Base-by-base conservation (phyloP, 1,140 invertebrate species). In the Onthophagus taurus region DNA sequence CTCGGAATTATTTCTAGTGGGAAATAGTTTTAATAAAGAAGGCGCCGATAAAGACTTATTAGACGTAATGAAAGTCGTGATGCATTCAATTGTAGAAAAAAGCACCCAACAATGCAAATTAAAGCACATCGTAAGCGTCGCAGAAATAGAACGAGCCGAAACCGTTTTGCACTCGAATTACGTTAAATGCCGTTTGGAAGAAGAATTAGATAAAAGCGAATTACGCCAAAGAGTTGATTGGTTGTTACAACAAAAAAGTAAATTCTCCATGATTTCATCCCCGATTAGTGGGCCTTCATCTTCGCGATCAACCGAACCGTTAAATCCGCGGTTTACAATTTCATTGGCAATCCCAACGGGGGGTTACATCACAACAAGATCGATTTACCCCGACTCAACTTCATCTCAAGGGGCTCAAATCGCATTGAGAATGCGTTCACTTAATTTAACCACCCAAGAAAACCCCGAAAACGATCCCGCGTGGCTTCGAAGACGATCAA, bases 1-100 rank as follows among this genome's bases (percentile, higher is more conserved):
- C 61, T 65, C 64, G 2, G 77, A 80, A 53, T 58, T 77, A 50
- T 58, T 79, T 30, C 55, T 79, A 4, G 66, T 77, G 11, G 71
- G 70, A n/a, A 39, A 42, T 42, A 37, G 23, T 39, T 41, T 23
- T 26, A 5, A 31, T 23, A 9, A 21, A 12, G 24, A n/a, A 18
- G 23, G 23, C 2, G 17, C 13, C 23, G 29, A 29, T 9, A 24
- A 45, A 12, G n/a, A 42, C 52, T 38, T 23, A 23, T 46, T 48
- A 31, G 42, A 38, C 7, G 37, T 35, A 5, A 50, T 61, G 1
- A 58, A 55, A 26, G 35, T 55, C 24, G 52, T 65, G 7, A 63
- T 65, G 55, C 35, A 49, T n/a, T 38, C 31, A 50, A 57, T 61
- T 57, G 69, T 59, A 48, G 69, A 66, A 55, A 75, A 60, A 54